Evolutionary conservation across 2,888 invertebrate species (phyloP).

Genomic region (Eupelmus urozonus): DNA sequence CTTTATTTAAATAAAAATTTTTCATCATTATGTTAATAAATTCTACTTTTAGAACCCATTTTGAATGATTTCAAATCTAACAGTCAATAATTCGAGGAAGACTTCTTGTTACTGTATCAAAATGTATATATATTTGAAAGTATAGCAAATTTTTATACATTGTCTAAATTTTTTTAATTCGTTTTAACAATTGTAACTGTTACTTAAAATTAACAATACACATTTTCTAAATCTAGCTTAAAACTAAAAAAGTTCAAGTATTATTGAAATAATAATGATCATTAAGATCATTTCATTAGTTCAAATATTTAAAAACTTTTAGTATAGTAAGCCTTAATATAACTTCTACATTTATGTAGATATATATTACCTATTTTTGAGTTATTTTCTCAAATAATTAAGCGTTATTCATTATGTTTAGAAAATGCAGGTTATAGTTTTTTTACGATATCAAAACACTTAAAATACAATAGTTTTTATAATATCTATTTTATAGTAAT

Average conservation of each 20-base stretch:
- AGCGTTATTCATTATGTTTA: constrained; percentile 19
- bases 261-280: constrained; percentile 17
- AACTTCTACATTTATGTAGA: constrained; percentile 21
- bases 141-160: constrained; percentile 40
- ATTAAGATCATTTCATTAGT: constrained; percentile 7
- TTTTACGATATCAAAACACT: constrained; percentile 40
- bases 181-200: constrained; percentile 52
- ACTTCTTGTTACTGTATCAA: constrained; percentile 32
- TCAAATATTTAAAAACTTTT: constrained; percentile 28
- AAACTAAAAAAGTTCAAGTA: constrained; percentile 29
- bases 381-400: constrained; percentile 24
- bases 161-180: constrained; percentile 46
- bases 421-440: constrained; percentile 25
- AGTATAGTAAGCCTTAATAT: constrained; percentile 23
- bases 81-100: background rate
- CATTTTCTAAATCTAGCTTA: constrained; percentile 21
- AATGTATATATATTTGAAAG: constrained; percentile 49
- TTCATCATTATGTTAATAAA: too few relatives aligned
- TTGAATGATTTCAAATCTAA: too few relatives aligned
- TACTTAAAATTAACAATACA: constrained; percentile 50
- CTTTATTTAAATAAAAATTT: too few relatives aligned
- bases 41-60: too few relatives aligned
- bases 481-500: constrained; percentile 8
- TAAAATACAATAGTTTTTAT: constrained; percentile 37
- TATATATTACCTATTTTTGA: constrained; percentile 28